Evolutionary conservation across 2,113 vertebrate genomes (phyloP).

Genomic region (Phalacrocorax carbo): DNA sequence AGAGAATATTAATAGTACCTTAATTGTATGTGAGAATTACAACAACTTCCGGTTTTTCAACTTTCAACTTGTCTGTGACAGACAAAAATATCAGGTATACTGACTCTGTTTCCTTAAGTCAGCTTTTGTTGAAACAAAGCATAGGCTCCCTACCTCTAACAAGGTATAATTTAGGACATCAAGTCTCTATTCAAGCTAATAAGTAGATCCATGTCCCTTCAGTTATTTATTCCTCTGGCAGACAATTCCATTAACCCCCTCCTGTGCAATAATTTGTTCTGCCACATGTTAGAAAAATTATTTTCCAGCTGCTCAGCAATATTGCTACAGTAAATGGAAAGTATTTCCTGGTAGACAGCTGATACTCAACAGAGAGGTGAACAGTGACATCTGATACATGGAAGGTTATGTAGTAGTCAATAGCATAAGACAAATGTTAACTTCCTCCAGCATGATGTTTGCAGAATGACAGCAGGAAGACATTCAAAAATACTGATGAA

Average conservation of each 20-base stretch:
- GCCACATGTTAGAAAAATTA: constrained; percentile 68
- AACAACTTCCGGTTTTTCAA: not conserved
- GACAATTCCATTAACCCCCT: constrained; percentile 72
- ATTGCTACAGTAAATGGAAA: constrained; percentile 30
- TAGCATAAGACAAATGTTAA: constrained; percentile 18
- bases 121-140: constrained; percentile 39
- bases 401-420: constrained; percentile 20
- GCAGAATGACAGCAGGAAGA: not conserved
- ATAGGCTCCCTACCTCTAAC: constrained; percentile 48
- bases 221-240: constrained; percentile 70
- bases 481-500: constrained; percentile 8
- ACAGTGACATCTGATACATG: not conserved
- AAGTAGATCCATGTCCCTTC: constrained; percentile 58
- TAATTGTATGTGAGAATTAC: not conserved
- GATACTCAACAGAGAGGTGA: constrained; percentile 49
- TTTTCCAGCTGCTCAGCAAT: constrained; percentile 66
- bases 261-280: constrained; percentile 72
- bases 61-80: not conserved
- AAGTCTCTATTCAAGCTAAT: constrained; percentile 63
- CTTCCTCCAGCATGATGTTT: not conserved
- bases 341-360: constrained; percentile 35
- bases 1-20: not conserved
- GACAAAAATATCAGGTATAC: constrained; percentile 21
- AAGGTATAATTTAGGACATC: constrained; percentile 70
- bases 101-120: not conserved